phyloP scores from a whole-genome alignment of 2,888 invertebrate genomes.

The Fissipunctia ypsillon region DNA sequence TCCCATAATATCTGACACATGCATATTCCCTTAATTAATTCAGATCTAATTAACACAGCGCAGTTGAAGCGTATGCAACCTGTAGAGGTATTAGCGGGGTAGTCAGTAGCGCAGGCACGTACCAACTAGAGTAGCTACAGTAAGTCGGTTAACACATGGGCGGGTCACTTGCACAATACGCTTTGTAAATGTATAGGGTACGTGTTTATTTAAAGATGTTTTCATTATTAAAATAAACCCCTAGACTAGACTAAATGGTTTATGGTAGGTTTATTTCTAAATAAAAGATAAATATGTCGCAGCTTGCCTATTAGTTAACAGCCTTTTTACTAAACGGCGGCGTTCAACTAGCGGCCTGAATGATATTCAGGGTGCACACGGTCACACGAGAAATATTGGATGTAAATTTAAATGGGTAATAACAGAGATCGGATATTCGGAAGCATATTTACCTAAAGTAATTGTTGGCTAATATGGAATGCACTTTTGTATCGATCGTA shows the following conservation, averaged over 20 bases:
- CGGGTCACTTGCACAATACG: not conserved
- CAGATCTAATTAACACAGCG: constrained; percentile 37
- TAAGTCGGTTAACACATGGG: constrained; percentile 27
- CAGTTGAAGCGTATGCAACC: constrained; percentile 12
- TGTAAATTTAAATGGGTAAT: too few species aligned
- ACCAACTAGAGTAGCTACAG: not conserved
- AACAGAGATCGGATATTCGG: too few species aligned
- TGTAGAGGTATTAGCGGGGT: not conserved
- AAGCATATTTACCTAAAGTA: too few species aligned
- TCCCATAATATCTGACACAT: not conserved
- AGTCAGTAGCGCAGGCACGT: constrained; percentile 47
- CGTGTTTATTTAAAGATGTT: not conserved
- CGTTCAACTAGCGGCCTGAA: too few species aligned
- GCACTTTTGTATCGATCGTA: too few species aligned
- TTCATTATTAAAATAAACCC: not conserved
- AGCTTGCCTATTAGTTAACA: too few species aligned
- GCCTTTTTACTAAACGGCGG: too few species aligned
- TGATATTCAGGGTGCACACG: too few species aligned
- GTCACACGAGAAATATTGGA: too few species aligned
- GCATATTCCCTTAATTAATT: constrained; percentile 27
- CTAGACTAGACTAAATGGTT: not conserved
- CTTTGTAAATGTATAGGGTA: not conserved
- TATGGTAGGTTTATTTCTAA: not conserved
- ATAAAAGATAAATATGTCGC: too few species aligned
- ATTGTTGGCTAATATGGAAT: too few species aligned